phyloP scores from a whole-genome alignment of 2,888 invertebrate species.

The Pyrochroa serraticornis region DNA sequence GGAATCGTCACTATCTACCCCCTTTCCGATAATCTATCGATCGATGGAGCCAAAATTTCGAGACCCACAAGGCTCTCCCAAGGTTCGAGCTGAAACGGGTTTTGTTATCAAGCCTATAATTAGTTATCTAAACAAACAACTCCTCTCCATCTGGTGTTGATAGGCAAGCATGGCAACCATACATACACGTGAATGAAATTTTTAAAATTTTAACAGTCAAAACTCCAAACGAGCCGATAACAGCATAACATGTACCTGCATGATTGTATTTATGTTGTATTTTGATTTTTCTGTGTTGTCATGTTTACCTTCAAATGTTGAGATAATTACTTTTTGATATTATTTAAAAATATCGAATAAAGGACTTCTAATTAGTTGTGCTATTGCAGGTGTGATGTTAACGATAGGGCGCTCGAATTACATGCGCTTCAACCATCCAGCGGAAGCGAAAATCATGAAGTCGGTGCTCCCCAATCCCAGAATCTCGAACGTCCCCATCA shows the following conservation, averaged over 20 bases:
- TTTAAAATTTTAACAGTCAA: not conserved
- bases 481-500: conserved; percentile 80
- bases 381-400: conserved; percentile 80
- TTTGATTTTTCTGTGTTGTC: too few relatives aligned
- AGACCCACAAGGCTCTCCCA: conserved; percentile 79
- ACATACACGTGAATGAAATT: too few relatives aligned
- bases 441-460: conserved; percentile 86
- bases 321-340: too few relatives aligned
- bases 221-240: not conserved
- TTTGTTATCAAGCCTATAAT: too few relatives aligned
- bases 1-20: conserved; percentile 87
- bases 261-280: not conserved
- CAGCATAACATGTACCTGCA: too few relatives aligned
- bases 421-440: conserved; percentile 91
- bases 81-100: conserved; percentile 62
- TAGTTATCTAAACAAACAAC: too few relatives aligned
- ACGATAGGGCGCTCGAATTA: conserved; percentile 91
- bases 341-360: too few relatives aligned
- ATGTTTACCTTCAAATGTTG: too few relatives aligned
- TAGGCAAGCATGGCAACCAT: too few relatives aligned
- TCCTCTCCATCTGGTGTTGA: too few relatives aligned
- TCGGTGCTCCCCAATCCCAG: conserved; percentile 78
- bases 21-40: conserved; percentile 59
- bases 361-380: conserved; percentile 2
- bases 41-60: conserved; percentile 76